Conservation (phyloP, 1,140 invertebrate species). For the Heliothis subflexa region DNA sequence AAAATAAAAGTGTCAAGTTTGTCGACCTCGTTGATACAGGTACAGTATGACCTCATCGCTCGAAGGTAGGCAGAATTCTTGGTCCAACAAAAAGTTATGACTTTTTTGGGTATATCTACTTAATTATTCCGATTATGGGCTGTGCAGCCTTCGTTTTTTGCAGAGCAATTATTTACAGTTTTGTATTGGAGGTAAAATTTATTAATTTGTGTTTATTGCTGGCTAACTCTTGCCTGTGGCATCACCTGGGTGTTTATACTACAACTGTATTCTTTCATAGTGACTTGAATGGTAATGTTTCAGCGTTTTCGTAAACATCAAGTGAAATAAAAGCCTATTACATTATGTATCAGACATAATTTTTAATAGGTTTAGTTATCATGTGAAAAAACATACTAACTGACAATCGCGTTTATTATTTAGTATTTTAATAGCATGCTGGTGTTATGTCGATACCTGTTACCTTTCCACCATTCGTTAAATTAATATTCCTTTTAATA, state of each 20-base stretch:
- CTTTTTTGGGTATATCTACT: conserved; percentile 13
- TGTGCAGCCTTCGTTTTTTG: conserved; percentile 10
- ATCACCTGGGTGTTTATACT: not conserved
- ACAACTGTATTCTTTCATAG: not conserved
- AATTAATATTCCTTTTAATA: too few species aligned
- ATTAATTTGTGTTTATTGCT: not conserved
- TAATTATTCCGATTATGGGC: conserved; percentile 16
- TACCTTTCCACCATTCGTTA: too few species aligned
- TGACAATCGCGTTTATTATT: too few species aligned
- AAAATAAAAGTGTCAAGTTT: not conserved
- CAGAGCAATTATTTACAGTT: not conserved
- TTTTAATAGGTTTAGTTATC: too few species aligned
- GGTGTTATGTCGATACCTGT: too few species aligned
- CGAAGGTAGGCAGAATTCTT: conserved; percentile 1
- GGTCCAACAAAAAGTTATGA: not conserved
- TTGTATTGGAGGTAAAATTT: conserved; percentile 2
- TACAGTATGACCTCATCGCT: not conserved
- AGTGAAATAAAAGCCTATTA: too few species aligned
- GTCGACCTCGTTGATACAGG: not conserved
- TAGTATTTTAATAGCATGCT: too few species aligned
- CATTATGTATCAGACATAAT: too few species aligned
- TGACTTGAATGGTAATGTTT: not conserved
- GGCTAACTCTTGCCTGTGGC: not conserved
- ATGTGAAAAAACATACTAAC: too few species aligned
- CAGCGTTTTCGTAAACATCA: too few species aligned